Evolutionary conservation across 2,113 vertebrate species (phyloP).

Genomic region (Tragelaphus buxtoni): DNA sequence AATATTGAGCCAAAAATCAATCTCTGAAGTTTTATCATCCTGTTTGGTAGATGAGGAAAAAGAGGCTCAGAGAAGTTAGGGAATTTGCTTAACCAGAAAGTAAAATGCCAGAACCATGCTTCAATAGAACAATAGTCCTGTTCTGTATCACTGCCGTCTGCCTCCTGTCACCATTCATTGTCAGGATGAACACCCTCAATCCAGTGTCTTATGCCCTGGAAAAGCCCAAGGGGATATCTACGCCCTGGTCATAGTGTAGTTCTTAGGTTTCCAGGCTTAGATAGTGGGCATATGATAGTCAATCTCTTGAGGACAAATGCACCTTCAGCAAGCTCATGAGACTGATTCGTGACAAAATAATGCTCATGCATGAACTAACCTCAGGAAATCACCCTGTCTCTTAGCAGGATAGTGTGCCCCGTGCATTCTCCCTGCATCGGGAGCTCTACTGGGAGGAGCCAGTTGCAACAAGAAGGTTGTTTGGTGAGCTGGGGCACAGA

Average conservation of each 20-base stretch:
- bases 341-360: background rate
- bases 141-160: too few species aligned
- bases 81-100: background rate
- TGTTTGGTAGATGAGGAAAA: background rate
- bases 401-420: background rate
- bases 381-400: background rate
- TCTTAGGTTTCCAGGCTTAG: background rate
- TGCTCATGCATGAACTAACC: background rate
- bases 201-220: background rate
- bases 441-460: background rate
- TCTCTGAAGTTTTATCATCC: background rate
- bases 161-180: background rate
- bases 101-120: background rate
- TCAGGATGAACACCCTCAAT: background rate
- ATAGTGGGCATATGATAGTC: background rate
- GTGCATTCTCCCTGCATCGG: accelerated
- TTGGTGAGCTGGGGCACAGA: background rate
- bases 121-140: background rate
- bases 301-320: accelerated
- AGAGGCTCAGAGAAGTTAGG: background rate
- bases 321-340: background rate
- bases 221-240: background rate
- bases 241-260: background rate
- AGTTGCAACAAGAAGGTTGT: background rate
- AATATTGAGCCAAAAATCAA: background rate